Conservation (phyloP, 2,888 invertebrate species). For the Cenopis cana region DNA sequence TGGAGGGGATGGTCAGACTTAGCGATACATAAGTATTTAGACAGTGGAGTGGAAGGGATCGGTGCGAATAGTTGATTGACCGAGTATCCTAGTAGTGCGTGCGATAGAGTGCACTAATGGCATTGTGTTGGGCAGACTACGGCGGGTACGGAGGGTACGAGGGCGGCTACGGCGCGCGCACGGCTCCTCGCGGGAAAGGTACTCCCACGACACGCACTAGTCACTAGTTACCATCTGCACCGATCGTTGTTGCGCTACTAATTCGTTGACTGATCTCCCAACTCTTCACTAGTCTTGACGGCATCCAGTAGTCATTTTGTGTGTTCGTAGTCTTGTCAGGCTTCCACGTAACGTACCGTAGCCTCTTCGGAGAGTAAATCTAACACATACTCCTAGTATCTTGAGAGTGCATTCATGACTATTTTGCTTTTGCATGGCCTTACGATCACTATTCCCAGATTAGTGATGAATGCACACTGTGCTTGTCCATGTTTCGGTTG, state of each 20-base stretch:
- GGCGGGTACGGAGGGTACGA: slow-evolving; percentile 95
- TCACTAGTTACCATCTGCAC: slow-evolving; percentile 38
- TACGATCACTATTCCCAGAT: slow-evolving; percentile 20
- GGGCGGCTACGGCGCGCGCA: slow-evolving; percentile 94
- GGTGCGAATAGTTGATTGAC: slow-evolving; percentile 28
- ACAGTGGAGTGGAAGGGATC: slow-evolving; percentile 34
- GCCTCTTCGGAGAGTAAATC: slow-evolving; percentile 21
- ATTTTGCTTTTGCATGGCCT: slow-evolving; percentile 41
- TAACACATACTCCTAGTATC: slow-evolving; percentile 17
- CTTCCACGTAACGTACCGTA: slow-evolving; percentile 37
- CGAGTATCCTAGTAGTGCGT: slow-evolving; percentile 57
- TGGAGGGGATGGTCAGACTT: slow-evolving; percentile 4
- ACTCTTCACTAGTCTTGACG: slow-evolving; percentile 29
- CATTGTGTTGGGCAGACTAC: slow-evolving; percentile 89
- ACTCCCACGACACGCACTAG: slow-evolving; percentile 64
- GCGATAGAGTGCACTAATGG: slow-evolving; percentile 79
- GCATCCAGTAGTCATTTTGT: slow-evolving; percentile 22
- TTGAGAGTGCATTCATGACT: slow-evolving; percentile 32
- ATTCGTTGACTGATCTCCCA: slow-evolving; percentile 29
- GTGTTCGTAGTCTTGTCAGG: slow-evolving; percentile 37
- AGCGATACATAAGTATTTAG: neutral
- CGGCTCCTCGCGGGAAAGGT: slow-evolving; percentile 96
- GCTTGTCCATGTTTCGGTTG: slow-evolving; percentile 26
- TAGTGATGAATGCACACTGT: slow-evolving; percentile 38
- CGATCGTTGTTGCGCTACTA: slow-evolving; percentile 37